These are phyloP conservation scores for Apaloderma vittatum DNA, from an alignment of 2,113 vertebrate genomes.

Conservation along the genomic window DNA sequence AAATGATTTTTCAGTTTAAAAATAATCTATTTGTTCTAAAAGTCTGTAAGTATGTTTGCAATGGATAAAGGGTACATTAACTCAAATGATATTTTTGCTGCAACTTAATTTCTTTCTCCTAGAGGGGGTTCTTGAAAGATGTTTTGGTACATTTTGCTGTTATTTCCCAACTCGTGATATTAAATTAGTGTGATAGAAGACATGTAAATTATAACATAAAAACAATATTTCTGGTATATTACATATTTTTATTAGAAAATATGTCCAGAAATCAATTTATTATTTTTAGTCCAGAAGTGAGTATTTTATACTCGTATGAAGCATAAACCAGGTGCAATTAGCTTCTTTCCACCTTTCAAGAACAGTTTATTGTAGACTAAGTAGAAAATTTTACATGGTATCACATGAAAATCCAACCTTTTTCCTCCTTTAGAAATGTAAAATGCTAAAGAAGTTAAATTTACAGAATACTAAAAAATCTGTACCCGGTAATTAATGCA, in stretches of 20 bases:
- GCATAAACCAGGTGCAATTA: neutral
- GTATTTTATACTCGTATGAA: neutral
- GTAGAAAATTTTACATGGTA: neutral
- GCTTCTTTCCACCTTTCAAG: neutral
- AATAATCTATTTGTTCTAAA: neutral
- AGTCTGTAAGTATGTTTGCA: neutral
- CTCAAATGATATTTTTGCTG: neutral
- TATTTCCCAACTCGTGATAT: neutral
- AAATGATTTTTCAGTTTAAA: neutral
- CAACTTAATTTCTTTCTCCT: neutral
- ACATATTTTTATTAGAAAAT: neutral
- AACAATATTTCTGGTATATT: neutral
- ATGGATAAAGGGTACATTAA: neutral
- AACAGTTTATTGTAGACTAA: neutral
- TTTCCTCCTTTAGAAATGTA: neutral
- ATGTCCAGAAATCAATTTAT: neutral
- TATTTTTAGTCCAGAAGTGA: neutral
- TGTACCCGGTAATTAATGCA: neutral
- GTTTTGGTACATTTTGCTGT: neutral
- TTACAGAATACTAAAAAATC: neutral
- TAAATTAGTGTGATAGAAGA: conserved; percentile 19
- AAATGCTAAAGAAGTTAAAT: neutral
- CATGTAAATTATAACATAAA: neutral
- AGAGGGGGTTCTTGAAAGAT: neutral
- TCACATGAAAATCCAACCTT: neutral